Evolutionary conservation across 2,888 invertebrate genomes (phyloP).

Genomic region (Cheilosia urbana): DNA sequence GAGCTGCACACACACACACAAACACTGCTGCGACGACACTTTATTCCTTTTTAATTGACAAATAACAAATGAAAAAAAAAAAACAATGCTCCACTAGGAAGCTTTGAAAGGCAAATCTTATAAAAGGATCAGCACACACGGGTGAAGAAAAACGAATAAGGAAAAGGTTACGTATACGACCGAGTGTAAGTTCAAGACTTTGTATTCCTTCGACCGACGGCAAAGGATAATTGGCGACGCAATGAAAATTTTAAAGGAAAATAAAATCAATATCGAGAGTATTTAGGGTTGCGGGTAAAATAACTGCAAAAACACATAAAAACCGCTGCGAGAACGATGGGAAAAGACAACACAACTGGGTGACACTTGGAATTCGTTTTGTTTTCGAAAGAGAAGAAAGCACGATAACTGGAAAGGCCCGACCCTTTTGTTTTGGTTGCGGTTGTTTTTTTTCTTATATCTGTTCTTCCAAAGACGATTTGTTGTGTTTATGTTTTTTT

Average conservation of each 20-base stretch:
- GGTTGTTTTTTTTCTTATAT: not conserved
- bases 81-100: not conserved
- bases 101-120: constrained; percentile 8
- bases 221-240: constrained; percentile 32
- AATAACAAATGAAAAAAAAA: too few species aligned
- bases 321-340: not conserved
- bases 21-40: constrained; percentile 6
- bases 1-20: not conserved
- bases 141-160: not conserved
- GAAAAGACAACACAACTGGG: constrained; percentile 13
- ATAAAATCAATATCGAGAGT: constrained; percentile 67
- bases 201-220: constrained; percentile 31
- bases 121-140: not conserved
- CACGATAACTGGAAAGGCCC: constrained; percentile 31
- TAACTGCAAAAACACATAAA: constrained; percentile 15
- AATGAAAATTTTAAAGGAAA: constrained; percentile 34
- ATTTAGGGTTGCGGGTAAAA: constrained; percentile 56
- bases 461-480: constrained; percentile 7
- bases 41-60: constrained; percentile 39
- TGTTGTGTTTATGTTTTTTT: not conserved
- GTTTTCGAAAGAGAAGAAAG: constrained; percentile 28
- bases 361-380: constrained; percentile 9
- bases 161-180: constrained; percentile 69
- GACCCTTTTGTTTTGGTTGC: constrained; percentile 52
- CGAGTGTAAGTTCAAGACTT: constrained; percentile 34